Base-by-base conservation (phyloP, 2,888 invertebrate genomes). In the Conistra vaccinii region DNA sequence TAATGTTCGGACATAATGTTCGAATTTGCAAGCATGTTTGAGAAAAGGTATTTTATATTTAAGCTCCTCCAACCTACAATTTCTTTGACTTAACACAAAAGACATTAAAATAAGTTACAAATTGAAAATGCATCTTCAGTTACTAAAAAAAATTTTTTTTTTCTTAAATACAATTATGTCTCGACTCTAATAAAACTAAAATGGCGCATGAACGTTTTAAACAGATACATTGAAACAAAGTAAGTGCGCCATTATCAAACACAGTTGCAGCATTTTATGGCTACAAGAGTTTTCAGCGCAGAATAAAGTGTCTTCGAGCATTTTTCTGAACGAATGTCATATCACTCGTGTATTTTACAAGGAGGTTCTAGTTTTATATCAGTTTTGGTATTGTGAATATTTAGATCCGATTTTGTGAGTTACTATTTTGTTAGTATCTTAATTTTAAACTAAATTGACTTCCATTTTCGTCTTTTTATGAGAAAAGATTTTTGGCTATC, bases 241-340 rank as follows among this genome's bases (percentile, higher is more conserved):
- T 48, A 32, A 84, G 55, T 42, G 58, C 60, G 45, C n/a, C 42
- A 48, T 69, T 81, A 73, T 48, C 14, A 66, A 61, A 80, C 69
- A 69, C 14, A 69, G 81, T 81, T 74, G 81, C 81, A 84, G 26
- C 62, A 73, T 63, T 81, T 81, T 81, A 84, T 63, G n/a, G 42
- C 32, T 51, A 48, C 60, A 45, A 61, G 57, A 53, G 26, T 58
- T 66, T 57, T 48, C 20, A 39, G 39, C 39, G 17, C 10, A 65
- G 32, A 26, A 57, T 60, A 42, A 62, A 65, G 32, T 66, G 20
- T 68, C 12, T 55, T 32, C 20, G 2, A 39, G 55, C 23, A 69
- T 57, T 45, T 60, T 71, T 78, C 53, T 48, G 23, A 39, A 57
- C 29, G n/a, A 65, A 73, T 35, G 14, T 12, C 1, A 10, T 17